These are phyloP conservation scores for Rhopalosiphum padi DNA, from an alignment of 1,140 invertebrate species.

Conservation along the genomic window DNA sequence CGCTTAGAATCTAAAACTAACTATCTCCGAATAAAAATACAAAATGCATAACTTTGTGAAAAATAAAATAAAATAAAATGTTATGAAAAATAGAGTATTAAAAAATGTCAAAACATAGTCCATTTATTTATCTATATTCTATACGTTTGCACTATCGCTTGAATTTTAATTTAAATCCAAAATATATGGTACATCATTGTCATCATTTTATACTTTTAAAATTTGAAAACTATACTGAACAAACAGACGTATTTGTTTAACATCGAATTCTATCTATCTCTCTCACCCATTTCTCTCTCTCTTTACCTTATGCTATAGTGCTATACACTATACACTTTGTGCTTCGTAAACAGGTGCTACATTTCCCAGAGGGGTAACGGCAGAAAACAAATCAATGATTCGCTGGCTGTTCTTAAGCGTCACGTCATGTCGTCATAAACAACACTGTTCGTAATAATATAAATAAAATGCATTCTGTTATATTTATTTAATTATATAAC, in stretches of 20 bases:
- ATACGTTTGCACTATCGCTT: neutral
- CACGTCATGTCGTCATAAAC: neutral
- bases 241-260: neutral
- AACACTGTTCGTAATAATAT: neutral
- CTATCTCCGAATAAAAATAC: neutral
- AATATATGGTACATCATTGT: neutral
- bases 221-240: neutral
- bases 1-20: neutral
- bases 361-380: constrained; percentile 53
- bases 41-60: no score
- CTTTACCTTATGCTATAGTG: neutral
- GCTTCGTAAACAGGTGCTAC: constrained; percentile 46
- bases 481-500: neutral
- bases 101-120: neutral
- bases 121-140: neutral
- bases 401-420: constrained; percentile 31
- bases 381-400: constrained; percentile 55
- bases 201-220: neutral
- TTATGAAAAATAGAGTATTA: neutral
- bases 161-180: neutral
- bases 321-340: constrained; percentile 24
- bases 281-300: neutral
- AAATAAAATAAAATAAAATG: neutral
- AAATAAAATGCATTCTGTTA: neutral
- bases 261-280: neutral